Evolutionary conservation across 2,888 invertebrate genomes (phyloP).

Genomic region (Mongoloraphidia duomilia): DNA sequence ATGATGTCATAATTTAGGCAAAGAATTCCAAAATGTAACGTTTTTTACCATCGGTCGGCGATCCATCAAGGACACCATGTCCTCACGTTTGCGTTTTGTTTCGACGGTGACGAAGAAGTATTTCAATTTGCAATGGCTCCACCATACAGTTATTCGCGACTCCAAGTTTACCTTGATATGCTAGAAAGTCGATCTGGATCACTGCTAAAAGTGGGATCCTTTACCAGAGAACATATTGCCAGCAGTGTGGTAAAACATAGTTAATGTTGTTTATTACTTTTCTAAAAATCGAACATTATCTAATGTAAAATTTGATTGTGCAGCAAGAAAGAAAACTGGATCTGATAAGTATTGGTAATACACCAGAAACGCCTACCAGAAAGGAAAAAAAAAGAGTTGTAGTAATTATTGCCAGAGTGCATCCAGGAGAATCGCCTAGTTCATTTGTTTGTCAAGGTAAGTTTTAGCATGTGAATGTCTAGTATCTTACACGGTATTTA

Average conservation of each 20-base stretch:
- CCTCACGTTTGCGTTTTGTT: constrained; percentile 84
- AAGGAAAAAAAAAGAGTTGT: constrained; percentile 56
- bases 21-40: constrained; percentile 61
- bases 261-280: neutral
- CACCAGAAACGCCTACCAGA: constrained; percentile 27
- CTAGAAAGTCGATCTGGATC: constrained; percentile 46
- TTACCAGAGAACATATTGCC: constrained; percentile 56
- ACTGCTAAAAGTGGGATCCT: constrained; percentile 31
- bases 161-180: constrained; percentile 69
- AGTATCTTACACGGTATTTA: too few species aligned
- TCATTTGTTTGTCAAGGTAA: constrained; percentile 84
- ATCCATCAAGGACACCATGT: constrained; percentile 84
- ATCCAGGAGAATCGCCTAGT: constrained; percentile 89
- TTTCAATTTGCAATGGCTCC: constrained; percentile 90
- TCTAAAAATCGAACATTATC: neutral
- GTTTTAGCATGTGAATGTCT: too few species aligned
- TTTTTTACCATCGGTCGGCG: constrained; percentile 85
- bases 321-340: constrained; percentile 89
- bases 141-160: constrained; percentile 88
- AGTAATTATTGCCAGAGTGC: constrained; percentile 74
- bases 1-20: constrained; percentile 37
- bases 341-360: constrained; percentile 63
- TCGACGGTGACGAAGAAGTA: constrained; percentile 87
- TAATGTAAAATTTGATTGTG: constrained; percentile 18
- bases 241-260: constrained; percentile 39